Evolutionary conservation across 2,797 vertebrate species (phyloP), one percentile per base, ranked within the genome.

Genomic region (Hipposideros larvatus): DNA sequence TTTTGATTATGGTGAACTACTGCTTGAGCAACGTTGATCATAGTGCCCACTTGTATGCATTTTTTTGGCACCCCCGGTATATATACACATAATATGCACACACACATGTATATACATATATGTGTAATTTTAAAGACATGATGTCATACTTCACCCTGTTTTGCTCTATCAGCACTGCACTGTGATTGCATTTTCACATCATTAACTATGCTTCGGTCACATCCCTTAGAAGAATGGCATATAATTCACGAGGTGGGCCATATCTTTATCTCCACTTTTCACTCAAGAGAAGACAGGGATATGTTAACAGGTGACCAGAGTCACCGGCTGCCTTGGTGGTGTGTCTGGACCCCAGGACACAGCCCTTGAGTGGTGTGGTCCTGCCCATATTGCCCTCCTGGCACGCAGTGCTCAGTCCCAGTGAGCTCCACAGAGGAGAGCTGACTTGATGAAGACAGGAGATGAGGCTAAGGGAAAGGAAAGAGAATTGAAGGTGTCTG

Each of bases 251-350:
- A 77, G 7, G 19, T 59, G 48, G 87, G 59, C 37, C 53, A 18
- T 46, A 31, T 11, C 37, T 34, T 68, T 61, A 7, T 53, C 43
- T 83, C 75, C 7, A 26, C 14, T 37, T 16, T 18, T 66, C 31
- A 95, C 86, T 51, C 19, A 18, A 70, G 26, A 87, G 57, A 71
- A 77, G 61, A 88, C 51, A 70, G 34, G 46, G 82, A 79, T 31
- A 53, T 16, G 74, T 10, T 46, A 51, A 26, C 51, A 70, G 1
- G n/a, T 4, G 28, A 8, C 34, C 21, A 48, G 73, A n/a, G 48
- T 53, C 73, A 28, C 0, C 0, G 0, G 43, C 22, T 21, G 79
- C 51, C 48, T 51, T 43, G 31, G 14, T 10, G 26, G 41, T 9
- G 16, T 2, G 0, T 15, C 31, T n/a, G 46, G 63, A 41, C 48